These are phyloP conservation scores for Listronotus oregonensis DNA, from an alignment of 1,140 invertebrate species.

Conservation along the genomic window DNA sequence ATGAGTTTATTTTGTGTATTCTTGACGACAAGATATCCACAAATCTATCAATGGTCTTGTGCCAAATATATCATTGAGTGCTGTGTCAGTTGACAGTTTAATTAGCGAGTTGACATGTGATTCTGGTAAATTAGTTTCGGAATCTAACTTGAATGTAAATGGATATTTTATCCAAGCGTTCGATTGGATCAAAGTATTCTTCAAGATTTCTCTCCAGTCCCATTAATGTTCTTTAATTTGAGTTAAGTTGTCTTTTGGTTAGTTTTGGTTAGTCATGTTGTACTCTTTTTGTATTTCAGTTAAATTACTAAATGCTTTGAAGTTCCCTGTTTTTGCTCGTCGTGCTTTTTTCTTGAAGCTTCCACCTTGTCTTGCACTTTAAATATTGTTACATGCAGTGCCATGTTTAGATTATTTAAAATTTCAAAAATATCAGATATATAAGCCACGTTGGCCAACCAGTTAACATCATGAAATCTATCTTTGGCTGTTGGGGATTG, in stretches of 20 bases:
- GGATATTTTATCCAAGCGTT: background rate
- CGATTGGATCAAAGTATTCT: background rate
- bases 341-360: background rate
- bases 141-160: too few species aligned
- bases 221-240: slow-evolving; percentile 3
- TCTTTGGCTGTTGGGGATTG: too few species aligned
- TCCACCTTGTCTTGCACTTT: background rate
- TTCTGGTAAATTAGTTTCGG: slow-evolving; percentile 4
- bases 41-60: slow-evolving; percentile 2
- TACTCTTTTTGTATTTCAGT: slow-evolving; percentile 5
- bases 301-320: background rate
- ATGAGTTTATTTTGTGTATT: background rate
- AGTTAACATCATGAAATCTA: too few species aligned
- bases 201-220: background rate
- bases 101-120: slow-evolving; percentile 1
- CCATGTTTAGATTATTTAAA: too few species aligned
- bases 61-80: background rate
- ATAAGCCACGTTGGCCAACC: too few species aligned
- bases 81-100: slow-evolving; percentile 1
- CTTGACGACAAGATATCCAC: background rate
- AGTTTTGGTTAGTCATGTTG: background rate
- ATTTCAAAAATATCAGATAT: too few species aligned
- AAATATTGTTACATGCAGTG: slow-evolving; percentile 1
- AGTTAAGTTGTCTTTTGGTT: background rate
- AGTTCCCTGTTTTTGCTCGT: background rate